Percentiles rank a stretch among this genome's conserved stretches.
Conservation (phyloP, 2,888 invertebrate species). For the Andrena dorsata region DNA sequence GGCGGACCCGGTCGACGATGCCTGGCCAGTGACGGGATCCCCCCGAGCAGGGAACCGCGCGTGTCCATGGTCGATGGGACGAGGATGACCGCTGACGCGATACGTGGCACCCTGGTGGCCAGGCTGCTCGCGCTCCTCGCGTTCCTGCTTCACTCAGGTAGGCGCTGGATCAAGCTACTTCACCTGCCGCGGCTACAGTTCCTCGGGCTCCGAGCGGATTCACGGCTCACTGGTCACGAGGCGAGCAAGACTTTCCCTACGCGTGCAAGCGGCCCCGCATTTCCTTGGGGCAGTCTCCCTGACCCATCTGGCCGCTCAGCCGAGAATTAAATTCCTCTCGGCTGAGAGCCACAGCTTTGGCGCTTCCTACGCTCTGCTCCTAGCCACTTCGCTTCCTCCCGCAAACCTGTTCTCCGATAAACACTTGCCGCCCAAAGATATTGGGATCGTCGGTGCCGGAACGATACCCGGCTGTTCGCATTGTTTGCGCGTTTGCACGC, state of each 20-base stretch:
- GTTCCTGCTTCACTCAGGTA: slow-evolving; percentile 66
- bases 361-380: too few species aligned
- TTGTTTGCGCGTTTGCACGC: slow-evolving; percentile 49
- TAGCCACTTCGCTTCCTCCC: too few species aligned
- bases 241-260: too few species aligned
- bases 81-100: slow-evolving; percentile 58
- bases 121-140: slow-evolving; percentile 52
- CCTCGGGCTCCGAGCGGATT: background rate
- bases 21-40: slow-evolving; percentile 50
- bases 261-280: too few species aligned
- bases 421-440: background rate
- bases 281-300: too few species aligned
- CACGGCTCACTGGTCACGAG: too few species aligned
- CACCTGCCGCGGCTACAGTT: background rate
- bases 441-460: slow-evolving; percentile 24
- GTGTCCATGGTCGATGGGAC: slow-evolving; percentile 53
- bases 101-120: slow-evolving; percentile 45
- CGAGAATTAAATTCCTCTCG: too few species aligned
- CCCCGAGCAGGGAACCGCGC: slow-evolving; percentile 4
- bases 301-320: too few species aligned
- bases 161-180: background rate
- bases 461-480: slow-evolving; percentile 32
- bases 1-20: slow-evolving; percentile 44
- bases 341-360: too few species aligned
- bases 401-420: background rate